Percentiles rank a stretch among this genome's conserved stretches.
These are phyloP conservation scores for Catocala fraxini DNA, from an alignment of 2,888 invertebrate genomes.

Conservation along the genomic window DNA sequence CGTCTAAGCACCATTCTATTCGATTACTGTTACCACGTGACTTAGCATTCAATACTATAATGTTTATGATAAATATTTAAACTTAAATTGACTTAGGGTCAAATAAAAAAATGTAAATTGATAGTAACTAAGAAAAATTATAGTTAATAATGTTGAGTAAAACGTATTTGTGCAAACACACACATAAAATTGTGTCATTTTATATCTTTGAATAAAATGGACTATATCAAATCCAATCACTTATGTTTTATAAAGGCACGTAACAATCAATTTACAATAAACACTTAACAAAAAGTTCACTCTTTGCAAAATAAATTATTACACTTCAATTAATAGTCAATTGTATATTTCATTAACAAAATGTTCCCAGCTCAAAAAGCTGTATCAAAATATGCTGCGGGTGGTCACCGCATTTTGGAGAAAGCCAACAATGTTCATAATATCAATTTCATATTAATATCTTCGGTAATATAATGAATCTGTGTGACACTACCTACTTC, in stretches of 20 bases:
- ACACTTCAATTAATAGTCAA: conserved; percentile 44
- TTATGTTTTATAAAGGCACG: conserved; percentile 81
- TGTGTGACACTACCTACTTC: conserved; percentile 40
- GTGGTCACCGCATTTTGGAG: conserved; percentile 40
- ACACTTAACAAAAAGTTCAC: conserved; percentile 66
- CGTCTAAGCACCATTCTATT: conserved; percentile 87
- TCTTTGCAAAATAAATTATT: conserved; percentile 68
- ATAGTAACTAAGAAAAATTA: conserved; percentile 70
- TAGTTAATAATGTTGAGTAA: conserved; percentile 75
- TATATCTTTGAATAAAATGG: conserved; percentile 70
- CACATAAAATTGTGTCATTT: conserved; percentile 74
- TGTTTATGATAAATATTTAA: conserved; percentile 75
- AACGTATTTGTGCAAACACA: conserved; percentile 83
- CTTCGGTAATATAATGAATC: conserved; percentile 36
- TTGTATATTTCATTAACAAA: conserved; percentile 40
- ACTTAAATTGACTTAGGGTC: conserved; percentile 79
- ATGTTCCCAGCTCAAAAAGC: conserved; percentile 45
- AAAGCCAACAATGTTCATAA: conserved; percentile 49
- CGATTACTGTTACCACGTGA: conserved; percentile 83
- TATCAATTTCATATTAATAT: conserved; percentile 40
- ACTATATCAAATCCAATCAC: conserved; percentile 83
- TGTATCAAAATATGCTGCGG: conserved; percentile 45
- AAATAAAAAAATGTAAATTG: conserved; percentile 73
- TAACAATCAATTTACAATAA: conserved; percentile 83
- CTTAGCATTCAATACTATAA: conserved; percentile 82